These are phyloP conservation scores for Drosophila pseudotakahashii DNA, from an alignment of 2,888 invertebrate species.

Conservation along the genomic window DNA sequence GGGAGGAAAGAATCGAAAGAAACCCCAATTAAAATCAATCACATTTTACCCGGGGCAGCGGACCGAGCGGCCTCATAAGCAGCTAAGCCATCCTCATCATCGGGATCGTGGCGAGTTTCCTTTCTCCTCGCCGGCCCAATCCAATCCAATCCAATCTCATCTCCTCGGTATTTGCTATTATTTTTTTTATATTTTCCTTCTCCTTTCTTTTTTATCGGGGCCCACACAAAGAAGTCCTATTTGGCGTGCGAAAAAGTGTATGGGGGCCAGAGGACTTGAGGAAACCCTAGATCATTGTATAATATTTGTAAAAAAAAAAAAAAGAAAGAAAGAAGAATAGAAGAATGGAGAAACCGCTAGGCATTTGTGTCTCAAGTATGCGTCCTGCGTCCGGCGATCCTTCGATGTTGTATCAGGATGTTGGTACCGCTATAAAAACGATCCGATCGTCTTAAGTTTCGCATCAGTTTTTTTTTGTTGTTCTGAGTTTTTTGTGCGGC, in stretches of 20 bases:
- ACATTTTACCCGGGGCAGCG: conserved; percentile 61
- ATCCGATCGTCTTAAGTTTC: conserved; percentile 76
- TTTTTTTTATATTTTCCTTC: conserved; percentile 27
- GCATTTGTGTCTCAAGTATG: conserved; percentile 69
- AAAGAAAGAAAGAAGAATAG: conserved; percentile 16
- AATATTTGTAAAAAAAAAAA: conserved; percentile 50
- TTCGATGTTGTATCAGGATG: conserved; percentile 70
- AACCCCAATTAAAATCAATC: conserved; percentile 76
- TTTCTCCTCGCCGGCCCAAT: conserved; percentile 21
- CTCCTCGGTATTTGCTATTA: conserved; percentile 36
- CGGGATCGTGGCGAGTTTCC: conserved; percentile 28
- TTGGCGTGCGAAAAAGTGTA: conserved; percentile 66
- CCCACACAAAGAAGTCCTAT: conserved; percentile 20
- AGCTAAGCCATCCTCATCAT: conserved; percentile 69
- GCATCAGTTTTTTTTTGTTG: conserved; percentile 48
- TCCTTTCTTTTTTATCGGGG: conserved; percentile 1
- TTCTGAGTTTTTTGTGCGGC: conserved; percentile 27
- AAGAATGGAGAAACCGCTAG: conserved; percentile 70
- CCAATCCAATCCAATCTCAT: conserved; percentile 9
- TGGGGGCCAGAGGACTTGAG: conserved; percentile 15
- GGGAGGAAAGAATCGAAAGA: neutral
- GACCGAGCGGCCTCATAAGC: conserved; percentile 56
- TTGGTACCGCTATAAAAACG: conserved; percentile 80
- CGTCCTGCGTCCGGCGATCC: conserved; percentile 60
- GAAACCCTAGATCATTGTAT: conserved; percentile 56